A percentile compares a stretch with the other conserved stretches of the same genome.
These are phyloP conservation scores for Lasioglossum calceatum DNA, from an alignment of 2,888 invertebrate species.

Conservation along the genomic window DNA sequence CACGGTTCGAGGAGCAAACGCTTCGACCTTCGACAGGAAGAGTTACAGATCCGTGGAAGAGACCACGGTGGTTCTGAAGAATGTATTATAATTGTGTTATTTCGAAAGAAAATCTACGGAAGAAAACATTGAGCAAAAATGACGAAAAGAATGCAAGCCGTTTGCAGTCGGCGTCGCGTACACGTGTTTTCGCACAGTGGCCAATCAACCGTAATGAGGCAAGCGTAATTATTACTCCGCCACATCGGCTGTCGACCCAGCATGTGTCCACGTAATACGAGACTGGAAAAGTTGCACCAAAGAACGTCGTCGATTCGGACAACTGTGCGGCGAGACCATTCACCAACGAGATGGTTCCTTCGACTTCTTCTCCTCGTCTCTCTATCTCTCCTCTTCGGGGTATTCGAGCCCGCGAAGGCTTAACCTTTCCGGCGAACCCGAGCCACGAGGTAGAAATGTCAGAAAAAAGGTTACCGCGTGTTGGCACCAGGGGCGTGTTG, in stretches of 20 bases:
- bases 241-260: neutral
- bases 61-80: neutral
- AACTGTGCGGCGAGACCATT: neutral
- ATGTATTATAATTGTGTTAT: neutral
- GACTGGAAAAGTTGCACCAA: neutral
- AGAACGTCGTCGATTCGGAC: neutral
- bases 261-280: neutral
- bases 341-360: neutral
- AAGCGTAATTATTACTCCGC: neutral
- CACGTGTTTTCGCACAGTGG: neutral
- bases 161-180: neutral
- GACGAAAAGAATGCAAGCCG: neutral
- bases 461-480: constrained; percentile 72
- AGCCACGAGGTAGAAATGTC: constrained; percentile 72
- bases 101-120: neutral
- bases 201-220: neutral
- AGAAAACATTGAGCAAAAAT: neutral
- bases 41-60: constrained; percentile 35
- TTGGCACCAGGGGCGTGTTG: constrained; percentile 70
- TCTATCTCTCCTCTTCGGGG: constrained; percentile 33
- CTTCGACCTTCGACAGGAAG: constrained; percentile 72
- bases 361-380: neutral
- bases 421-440: constrained; percentile 70
- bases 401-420: constrained; percentile 62
- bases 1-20: constrained; percentile 68